These are phyloP conservation scores for Caenorhabditis macrosperma DNA, from an alignment of 2,888 invertebrate genomes.

Conservation along the genomic window DNA sequence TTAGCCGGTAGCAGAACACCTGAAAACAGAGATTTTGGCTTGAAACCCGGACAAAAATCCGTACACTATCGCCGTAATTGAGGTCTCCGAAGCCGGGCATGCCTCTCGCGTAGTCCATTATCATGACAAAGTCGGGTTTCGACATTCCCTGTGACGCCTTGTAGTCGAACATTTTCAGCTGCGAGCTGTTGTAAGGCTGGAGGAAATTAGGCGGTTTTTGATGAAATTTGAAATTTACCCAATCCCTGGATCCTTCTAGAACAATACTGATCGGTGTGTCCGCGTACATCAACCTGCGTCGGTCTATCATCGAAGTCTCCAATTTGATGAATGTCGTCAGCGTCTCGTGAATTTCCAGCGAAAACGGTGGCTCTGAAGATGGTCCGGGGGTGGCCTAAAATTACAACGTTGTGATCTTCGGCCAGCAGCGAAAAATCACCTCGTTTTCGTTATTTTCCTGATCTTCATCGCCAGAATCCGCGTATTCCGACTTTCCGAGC, in stretches of 20 bases:
- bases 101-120: conserved; percentile 44
- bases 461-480: neutral
- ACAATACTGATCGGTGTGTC: conserved; percentile 43
- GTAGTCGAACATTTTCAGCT: conserved; percentile 48
- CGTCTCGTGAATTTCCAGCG: conserved; percentile 33
- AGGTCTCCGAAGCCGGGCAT: conserved; percentile 51
- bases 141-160: conserved; percentile 41
- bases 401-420: neutral
- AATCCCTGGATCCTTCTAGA: conserved; percentile 28
- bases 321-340: conserved; percentile 33
- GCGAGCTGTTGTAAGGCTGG: conserved; percentile 37
- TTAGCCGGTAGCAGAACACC: conserved; percentile 46
- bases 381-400: conserved; percentile 37
- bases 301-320: conserved; percentile 40
- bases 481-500: neutral
- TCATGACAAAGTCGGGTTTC: conserved; percentile 49
- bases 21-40: conserved; percentile 8
- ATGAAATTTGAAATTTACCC: conserved; percentile 26
- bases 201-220: neutral
- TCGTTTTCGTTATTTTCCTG: conserved; percentile 9
- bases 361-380: conserved; percentile 3
- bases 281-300: conserved; percentile 39
- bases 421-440: neutral
- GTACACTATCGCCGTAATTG: conserved; percentile 41
- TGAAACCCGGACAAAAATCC: neutral